Conservation (phyloP, 2,113 vertebrate genomes). For the Datnioides undecimradiatus region DNA sequence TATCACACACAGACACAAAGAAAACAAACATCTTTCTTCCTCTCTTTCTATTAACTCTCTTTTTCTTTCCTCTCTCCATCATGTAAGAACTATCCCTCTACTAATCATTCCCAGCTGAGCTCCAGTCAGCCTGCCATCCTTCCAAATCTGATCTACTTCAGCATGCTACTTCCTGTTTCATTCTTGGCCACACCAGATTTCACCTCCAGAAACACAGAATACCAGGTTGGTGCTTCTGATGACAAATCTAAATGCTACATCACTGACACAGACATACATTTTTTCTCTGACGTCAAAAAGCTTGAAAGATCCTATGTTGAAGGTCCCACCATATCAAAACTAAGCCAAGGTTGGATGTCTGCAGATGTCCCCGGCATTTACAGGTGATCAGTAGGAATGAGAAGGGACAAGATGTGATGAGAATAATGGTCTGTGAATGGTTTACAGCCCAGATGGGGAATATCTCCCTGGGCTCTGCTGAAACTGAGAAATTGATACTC, state of each 20-base stretch:
- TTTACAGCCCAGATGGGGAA: slow-evolving; percentile 26
- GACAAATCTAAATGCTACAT: slow-evolving; percentile 6
- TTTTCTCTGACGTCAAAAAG: not conserved
- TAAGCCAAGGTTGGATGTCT: slow-evolving; percentile 19
- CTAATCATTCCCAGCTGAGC: slow-evolving; percentile 62
- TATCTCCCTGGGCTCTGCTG: slow-evolving; percentile 21
- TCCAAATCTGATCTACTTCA: not conserved
- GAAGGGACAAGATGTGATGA: slow-evolving; percentile 36
- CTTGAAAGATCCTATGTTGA: slow-evolving; percentile 11
- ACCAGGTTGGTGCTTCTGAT: not conserved
- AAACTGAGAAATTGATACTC: slow-evolving; percentile 48
- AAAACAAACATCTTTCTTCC: not conserved
- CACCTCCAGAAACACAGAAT: not conserved
- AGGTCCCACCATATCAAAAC: slow-evolving; percentile 5
- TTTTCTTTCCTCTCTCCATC: slow-evolving; percentile 36
- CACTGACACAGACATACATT: not conserved
- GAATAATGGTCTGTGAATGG: slow-evolving; percentile 51
- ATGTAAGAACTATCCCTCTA: slow-evolving; percentile 9
- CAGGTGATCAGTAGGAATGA: slow-evolving; percentile 36
- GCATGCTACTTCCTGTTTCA: not conserved
- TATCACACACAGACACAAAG: not conserved
- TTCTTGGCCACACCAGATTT: not conserved
- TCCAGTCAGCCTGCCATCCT: not conserved
- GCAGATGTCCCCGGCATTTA: slow-evolving; percentile 33
- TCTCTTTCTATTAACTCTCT: not conserved